Evolutionary conservation across 2,113 vertebrate genomes (phyloP), one percentile per base, ranked within the genome.

Genomic region (Trichechus manatus): DNA sequence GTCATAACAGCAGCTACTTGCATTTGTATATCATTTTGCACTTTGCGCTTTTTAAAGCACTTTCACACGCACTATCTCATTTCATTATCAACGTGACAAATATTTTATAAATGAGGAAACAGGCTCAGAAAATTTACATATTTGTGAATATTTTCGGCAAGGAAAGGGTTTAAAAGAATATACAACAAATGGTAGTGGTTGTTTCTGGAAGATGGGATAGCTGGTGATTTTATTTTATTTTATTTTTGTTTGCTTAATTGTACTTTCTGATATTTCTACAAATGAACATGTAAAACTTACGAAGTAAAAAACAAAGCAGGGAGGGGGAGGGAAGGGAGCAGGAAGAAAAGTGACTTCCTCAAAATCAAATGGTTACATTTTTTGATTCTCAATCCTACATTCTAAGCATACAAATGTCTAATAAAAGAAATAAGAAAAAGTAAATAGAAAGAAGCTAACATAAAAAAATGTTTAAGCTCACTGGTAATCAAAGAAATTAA

Each of bases 341-440:
- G 42, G 29, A 33, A 84, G 83, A 92, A 83, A 70, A n/a, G 5
- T 44, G 8, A 88, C 33, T 87, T 96, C 72, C 84, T 95, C 77
- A 42, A 92, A 89, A 63, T 83, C 63, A 72, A 50, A 50, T 33
- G 59, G 61, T 78, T 36, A 42, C 36, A 9, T 59, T 82, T 90
- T 83, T 75, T 10, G 14, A 75, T 56, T 93, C 68, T 39, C 47
- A 7, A 47, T 23, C 33, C 70, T 80, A 64, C 19, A 63, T 6
- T 20, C 36, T 66, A 68, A 53, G 8, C 15, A 27, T 22, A 91
- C 33, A 29, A 84, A 10, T 47, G 47, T 10, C 47, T 47, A 47
- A 47, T 47, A 68, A 53, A 61, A 86, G 20, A 74, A 79, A 95
- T 39, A 63, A 23, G 63, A 80, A 47, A 47, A 47, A 47, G 39